Conservation (phyloP, 2,888 invertebrate species). For the Metellina segmentata region DNA sequence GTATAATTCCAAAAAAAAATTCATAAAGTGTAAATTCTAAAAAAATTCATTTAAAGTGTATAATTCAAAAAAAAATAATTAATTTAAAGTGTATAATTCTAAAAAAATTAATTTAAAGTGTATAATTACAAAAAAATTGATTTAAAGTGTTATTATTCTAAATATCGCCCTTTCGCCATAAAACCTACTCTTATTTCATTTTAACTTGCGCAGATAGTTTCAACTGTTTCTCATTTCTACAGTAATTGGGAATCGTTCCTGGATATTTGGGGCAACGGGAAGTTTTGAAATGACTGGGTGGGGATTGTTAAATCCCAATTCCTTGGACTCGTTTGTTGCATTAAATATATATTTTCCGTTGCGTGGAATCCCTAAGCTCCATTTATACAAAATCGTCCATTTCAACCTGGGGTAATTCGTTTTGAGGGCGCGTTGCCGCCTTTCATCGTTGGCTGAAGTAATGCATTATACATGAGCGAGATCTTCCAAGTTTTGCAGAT, state of each 20-base stretch:
- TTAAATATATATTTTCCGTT: neutral
- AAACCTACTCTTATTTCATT: no score
- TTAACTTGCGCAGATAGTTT: neutral
- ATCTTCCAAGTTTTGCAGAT: neutral
- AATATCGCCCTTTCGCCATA: no score
- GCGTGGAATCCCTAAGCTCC: neutral
- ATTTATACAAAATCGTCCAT: neutral
- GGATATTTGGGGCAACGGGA: neutral
- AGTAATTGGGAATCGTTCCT: neutral
- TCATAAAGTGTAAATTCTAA: no score
- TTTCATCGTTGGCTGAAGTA: constrained; percentile 6
- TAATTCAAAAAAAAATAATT: no score
- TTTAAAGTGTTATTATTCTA: no score
- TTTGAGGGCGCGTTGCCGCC: neutral
- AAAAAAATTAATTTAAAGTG: no score
- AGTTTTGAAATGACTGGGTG: neutral
- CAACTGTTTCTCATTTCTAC: neutral
- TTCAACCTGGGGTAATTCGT: neutral
- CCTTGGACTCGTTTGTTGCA: neutral
- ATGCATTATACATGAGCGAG: constrained; percentile 40
- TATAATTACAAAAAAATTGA: no score
- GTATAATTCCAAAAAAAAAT: no score
- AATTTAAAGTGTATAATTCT: no score
- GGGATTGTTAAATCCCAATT: neutral
- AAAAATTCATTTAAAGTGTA: no score